Percentiles rank a stretch among this genome's conserved stretches.
Evolutionary conservation across 2,113 vertebrate species (phyloP).

Genomic region (Thymallus thymallus): DNA sequence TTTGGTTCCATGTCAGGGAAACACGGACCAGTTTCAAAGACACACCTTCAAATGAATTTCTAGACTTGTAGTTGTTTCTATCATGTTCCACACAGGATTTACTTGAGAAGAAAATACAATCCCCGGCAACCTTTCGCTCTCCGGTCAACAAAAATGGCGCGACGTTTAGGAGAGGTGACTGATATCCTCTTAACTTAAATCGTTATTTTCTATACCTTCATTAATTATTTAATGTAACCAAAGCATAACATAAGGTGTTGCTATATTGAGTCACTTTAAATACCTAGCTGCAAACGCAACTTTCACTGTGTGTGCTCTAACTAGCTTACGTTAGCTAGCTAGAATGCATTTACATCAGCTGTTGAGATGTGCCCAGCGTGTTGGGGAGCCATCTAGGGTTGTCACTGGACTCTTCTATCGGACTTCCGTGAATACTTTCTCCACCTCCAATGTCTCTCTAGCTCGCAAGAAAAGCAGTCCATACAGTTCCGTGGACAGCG

Average conservation of each 20-base stretch:
- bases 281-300: not conserved
- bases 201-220: no score
- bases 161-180: no score
- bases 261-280: no score
- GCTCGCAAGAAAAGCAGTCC: slow-evolving; percentile 72
- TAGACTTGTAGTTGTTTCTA: not conserved
- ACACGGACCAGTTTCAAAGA: not conserved
- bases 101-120: not conserved
- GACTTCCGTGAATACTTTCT: slow-evolving; percentile 52
- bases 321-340: not conserved
- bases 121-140: not conserved
- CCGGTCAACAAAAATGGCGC: no score
- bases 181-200: no score
- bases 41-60: not conserved
- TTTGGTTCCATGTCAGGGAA: no score
- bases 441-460: slow-evolving; percentile 57
- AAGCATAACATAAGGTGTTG: no score
- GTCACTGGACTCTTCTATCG: slow-evolving; percentile 35
- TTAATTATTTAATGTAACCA: no score
- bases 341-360: slow-evolving; percentile 66
- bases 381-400: slow-evolving; percentile 33
- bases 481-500: slow-evolving; percentile 82
- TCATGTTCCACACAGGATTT: not conserved
- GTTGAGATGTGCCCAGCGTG: slow-evolving; percentile 51
- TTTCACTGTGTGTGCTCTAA: no score